Evolutionary conservation across 2,113 vertebrate genomes (phyloP), one percentile per base, ranked within the genome.

Genomic region (Poecile atricapillus): DNA sequence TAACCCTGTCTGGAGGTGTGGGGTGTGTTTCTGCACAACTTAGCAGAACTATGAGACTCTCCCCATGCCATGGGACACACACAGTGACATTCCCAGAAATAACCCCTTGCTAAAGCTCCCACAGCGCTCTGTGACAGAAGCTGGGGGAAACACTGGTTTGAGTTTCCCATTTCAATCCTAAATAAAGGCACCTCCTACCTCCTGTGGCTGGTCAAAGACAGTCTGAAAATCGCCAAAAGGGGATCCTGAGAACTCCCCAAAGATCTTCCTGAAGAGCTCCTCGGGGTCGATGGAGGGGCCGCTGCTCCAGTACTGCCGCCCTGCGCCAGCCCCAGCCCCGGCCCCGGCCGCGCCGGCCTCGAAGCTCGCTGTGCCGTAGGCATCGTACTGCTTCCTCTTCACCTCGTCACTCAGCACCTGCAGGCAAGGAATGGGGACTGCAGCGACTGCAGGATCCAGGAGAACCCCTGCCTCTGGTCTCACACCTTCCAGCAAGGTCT

Each of bases 261-360:
- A 99, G 95, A 99, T 99, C 96, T 99, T 99, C 76, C 98, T 98
- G 97, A 99, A 99, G 11, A 99, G 99, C 93, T 99, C 99, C 92
- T 99, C 99, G 0, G 99, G 99, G 71, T 99, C 98, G 3, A 99
- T 84, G 11, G 97, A 97, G 7, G 98, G 91, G 4, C 99, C 98
- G 1, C 98, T 97, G 13, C 97, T 97, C 99, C 99, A 99, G 95
- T 99, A 99, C 47, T 98, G 98, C 84, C 98, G 98, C 15, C 98
- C 98, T 0, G 98, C 65, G 2, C 97, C 96, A 0, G 98, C 93
- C 6, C 97, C 97, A 0, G 97, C 85, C 7, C 97, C 97, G 0
- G 98, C 86, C 8, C 97, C 97, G 0, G 98, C 78, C 1, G 98
- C 97, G 3, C 99, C 98, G 0, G 98, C 60, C 3, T 99, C 98